Evolutionary conservation across 1,140 invertebrate species (phyloP).

Genomic region (Hylyphantes graminicola): DNA sequence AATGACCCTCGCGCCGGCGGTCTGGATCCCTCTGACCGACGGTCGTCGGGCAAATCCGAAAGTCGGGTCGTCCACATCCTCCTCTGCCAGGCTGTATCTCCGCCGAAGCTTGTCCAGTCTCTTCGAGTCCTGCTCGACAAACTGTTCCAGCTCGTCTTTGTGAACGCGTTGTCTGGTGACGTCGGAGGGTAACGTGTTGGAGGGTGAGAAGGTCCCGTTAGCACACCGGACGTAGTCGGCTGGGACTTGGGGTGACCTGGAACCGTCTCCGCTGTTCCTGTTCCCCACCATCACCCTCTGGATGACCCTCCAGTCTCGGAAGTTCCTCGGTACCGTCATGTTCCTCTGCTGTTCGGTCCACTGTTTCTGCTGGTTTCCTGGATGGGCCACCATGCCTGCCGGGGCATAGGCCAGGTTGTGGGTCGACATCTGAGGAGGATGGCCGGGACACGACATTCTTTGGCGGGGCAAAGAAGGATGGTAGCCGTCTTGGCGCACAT

Average conservation of each 20-base stretch:
- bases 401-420: constrained; percentile 32
- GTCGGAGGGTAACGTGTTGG: constrained; percentile 18
- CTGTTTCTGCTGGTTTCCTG: neutral
- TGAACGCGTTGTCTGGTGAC: constrained; percentile 3
- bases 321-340: constrained; percentile 53
- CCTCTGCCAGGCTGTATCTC: constrained; percentile 72
- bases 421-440: constrained; percentile 2
- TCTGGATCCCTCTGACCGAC: constrained; percentile 79
- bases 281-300: constrained; percentile 28
- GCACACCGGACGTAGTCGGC: constrained; percentile 40
- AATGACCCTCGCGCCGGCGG: neutral
- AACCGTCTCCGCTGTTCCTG: neutral
- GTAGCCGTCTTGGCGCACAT: constrained; percentile 33
- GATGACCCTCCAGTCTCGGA: constrained; percentile 54
- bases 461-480: constrained; percentile 46
- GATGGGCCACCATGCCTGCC: constrained; percentile 13
- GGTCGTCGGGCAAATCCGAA: constrained; percentile 89
- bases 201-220: neutral
- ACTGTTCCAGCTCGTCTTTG: constrained; percentile 80
- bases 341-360: constrained; percentile 24
- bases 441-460: constrained; percentile 19
- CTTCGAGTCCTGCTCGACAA: constrained; percentile 84
- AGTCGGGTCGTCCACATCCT: constrained; percentile 78
- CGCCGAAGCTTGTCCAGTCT: constrained; percentile 83
- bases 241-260: neutral